Conservation (phyloP, 1,140 invertebrate species). For the Drosophila parabipectinata region DNA sequence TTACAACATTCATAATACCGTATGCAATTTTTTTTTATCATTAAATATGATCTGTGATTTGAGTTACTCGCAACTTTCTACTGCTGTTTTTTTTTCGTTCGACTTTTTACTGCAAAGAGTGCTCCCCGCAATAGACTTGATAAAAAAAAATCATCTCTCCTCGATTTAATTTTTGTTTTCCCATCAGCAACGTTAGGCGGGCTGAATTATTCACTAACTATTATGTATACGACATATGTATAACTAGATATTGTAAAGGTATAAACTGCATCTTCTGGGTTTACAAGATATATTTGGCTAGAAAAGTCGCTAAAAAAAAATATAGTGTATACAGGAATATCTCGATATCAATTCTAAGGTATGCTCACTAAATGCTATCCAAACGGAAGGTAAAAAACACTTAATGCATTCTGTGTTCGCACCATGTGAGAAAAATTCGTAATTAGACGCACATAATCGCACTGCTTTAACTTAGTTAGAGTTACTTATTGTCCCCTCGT, state of each 20-base stretch:
- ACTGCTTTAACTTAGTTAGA: conserved; percentile 45
- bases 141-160: conserved; percentile 38
- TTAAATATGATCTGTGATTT: conserved; percentile 23
- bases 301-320: conserved; percentile 42
- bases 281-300: conserved; percentile 49
- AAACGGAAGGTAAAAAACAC: conserved; percentile 36
- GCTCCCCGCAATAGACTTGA: conserved; percentile 13
- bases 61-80: conserved; percentile 9
- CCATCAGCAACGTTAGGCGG: conserved; percentile 74
- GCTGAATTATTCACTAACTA: conserved; percentile 75
- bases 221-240: conserved; percentile 50
- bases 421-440: conserved; percentile 42
- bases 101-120: conserved; percentile 3
- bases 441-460: conserved; percentile 28
- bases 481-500: conserved; percentile 51
- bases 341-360: conserved; percentile 11
- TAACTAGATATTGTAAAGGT: conserved; percentile 65
- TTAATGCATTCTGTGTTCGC: conserved; percentile 4
- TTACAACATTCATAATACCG: conserved; percentile 67
- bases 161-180: conserved; percentile 20
- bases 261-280: conserved; percentile 41
- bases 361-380: conserved; percentile 28
- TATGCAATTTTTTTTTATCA: conserved; percentile 24
- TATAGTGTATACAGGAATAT: conserved; percentile 42
- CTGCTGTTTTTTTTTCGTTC: conserved; percentile 3